phyloP scores from a whole-genome alignment of 1,140 invertebrate genomes.

The Zophobas morio region DNA sequence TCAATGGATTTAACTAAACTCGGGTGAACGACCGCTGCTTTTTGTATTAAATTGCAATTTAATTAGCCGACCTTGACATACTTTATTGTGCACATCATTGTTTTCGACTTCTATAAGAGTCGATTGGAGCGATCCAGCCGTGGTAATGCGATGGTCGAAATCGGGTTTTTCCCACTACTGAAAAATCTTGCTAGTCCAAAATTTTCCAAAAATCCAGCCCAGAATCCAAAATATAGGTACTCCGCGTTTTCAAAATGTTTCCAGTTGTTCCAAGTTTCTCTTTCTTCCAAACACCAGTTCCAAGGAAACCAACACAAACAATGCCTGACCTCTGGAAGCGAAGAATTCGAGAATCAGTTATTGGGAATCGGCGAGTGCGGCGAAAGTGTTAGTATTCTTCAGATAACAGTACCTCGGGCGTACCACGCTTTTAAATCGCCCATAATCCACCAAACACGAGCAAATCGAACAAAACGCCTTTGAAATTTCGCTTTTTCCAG shows the following conservation, averaged over 20 bases:
- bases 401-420: slow-evolving; percentile 17
- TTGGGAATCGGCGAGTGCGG: slow-evolving; percentile 3
- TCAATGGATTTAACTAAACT: neutral
- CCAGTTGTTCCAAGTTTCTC: neutral
- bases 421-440: slow-evolving; percentile 7
- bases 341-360: slow-evolving; percentile 34
- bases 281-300: neutral
- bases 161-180: too few relatives aligned
- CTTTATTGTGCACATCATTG: slow-evolving; percentile 37
- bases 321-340: neutral
- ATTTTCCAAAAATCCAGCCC: too few relatives aligned
- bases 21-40: slow-evolving; percentile 16
- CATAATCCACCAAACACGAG: neutral
- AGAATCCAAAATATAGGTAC: too few relatives aligned
- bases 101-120: neutral
- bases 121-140: too few relatives aligned
- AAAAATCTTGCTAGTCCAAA: too few relatives aligned
- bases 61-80: slow-evolving; percentile 43
- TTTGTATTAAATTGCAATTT: slow-evolving; percentile 43
- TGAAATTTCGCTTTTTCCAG: neutral
- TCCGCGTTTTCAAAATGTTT: too few relatives aligned
- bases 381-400: slow-evolving; percentile 38
- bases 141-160: too few relatives aligned
- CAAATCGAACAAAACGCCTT: neutral
- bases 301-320: neutral